Percentiles rank a stretch among this genome's conserved stretches.
Conservation (phyloP, 2,888 invertebrate genomes). For the Terebella lapidaria region DNA sequence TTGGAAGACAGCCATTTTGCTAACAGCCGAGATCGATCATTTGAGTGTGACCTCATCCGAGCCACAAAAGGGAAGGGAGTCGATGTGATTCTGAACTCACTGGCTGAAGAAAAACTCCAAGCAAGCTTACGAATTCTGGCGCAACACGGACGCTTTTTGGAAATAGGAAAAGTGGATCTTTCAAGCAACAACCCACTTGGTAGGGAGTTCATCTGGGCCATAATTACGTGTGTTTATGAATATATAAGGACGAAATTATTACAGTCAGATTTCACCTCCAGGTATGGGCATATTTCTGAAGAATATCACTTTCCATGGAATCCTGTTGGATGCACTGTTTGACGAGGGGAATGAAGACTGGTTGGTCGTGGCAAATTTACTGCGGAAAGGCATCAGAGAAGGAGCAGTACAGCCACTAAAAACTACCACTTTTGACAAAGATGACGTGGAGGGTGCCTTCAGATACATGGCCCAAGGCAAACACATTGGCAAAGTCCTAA, state of each 20-base stretch:
- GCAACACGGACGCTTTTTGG: conserved; percentile 87
- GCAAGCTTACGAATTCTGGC: conserved; percentile 91
- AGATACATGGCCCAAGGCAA: conserved; percentile 86
- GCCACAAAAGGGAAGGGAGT: conserved; percentile 87
- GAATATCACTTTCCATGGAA: conserved; percentile 13
- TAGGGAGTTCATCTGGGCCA: no score
- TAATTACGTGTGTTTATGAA: not conserved
- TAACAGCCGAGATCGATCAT: conserved; percentile 84
- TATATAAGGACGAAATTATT: no score
- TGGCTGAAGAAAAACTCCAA: conserved; percentile 91
- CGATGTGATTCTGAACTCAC: conserved; percentile 89
- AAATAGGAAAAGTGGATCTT: conserved; percentile 96
- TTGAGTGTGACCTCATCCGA: conserved; percentile 81
- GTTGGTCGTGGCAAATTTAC: conserved; percentile 66
- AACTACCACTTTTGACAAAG: conserved; percentile 73
- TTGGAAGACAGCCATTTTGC: conserved; percentile 76
- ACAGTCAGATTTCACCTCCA: no score
- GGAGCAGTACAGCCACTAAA: conserved; percentile 84
- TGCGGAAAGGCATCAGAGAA: conserved; percentile 73
- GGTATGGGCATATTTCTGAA: conserved; percentile 9
- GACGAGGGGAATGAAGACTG: conserved; percentile 60
- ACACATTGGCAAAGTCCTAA: no score
- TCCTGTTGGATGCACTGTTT: conserved; percentile 7
- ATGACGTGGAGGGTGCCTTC: conserved; percentile 85
- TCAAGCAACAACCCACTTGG: conserved; percentile 79